These are phyloP conservation scores for Pandemis heparana DNA, from an alignment of 2,888 invertebrate genomes.

Conservation along the genomic window DNA sequence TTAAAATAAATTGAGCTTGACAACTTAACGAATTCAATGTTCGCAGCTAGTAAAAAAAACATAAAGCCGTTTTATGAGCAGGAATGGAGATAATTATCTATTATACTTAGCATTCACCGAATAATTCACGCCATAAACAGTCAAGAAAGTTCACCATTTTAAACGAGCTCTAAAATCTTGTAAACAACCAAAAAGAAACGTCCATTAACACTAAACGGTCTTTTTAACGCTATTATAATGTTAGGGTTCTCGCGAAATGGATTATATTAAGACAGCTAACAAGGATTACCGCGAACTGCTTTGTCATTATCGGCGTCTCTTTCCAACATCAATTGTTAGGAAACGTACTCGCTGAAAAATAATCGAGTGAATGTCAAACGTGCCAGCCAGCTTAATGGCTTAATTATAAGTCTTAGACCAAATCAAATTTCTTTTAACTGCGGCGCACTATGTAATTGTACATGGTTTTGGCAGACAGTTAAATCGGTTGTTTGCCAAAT, in stretches of 20 bases:
- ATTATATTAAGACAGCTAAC: not conserved
- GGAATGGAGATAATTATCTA: slow-evolving; percentile 30
- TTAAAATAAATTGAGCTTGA: not conserved
- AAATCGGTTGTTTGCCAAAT: not conserved
- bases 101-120: slow-evolving; percentile 21
- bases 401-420: not conserved
- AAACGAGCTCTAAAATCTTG: slow-evolving; percentile 30
- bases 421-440: not conserved
- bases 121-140: slow-evolving; percentile 24
- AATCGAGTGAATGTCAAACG: not conserved
- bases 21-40: not conserved
- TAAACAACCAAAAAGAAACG: slow-evolving; percentile 31
- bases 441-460: not conserved
- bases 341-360: not conserved
- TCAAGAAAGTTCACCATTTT: slow-evolving; percentile 30
- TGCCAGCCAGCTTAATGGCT: not conserved
- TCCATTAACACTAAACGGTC: slow-evolving; percentile 37
- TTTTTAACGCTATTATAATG: slow-evolving; percentile 33
- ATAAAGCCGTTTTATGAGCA: slow-evolving; percentile 10
- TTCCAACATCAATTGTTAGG: not conserved
- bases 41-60: slow-evolving; percentile 33
- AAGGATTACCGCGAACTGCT: not conserved
- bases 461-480: slow-evolving; percentile 1
- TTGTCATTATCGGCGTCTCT: not conserved
- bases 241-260: slow-evolving; percentile 24